Evolutionary conservation across 2,113 vertebrate genomes (phyloP).

Genomic region (Rhabdornis inornatus): DNA sequence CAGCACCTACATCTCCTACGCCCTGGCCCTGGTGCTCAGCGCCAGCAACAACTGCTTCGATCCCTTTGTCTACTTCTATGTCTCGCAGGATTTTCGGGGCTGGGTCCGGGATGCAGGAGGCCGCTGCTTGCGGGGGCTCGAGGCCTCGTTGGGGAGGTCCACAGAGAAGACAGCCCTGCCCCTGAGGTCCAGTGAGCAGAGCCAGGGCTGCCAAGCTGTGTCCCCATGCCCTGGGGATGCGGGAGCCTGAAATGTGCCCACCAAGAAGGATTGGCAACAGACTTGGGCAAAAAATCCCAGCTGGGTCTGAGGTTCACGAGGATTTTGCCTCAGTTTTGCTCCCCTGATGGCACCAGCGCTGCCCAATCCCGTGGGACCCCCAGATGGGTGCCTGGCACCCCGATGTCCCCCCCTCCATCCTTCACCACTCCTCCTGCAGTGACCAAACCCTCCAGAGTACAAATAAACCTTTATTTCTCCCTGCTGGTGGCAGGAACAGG

Average conservation of each 20-base stretch:
- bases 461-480: constrained; percentile 62
- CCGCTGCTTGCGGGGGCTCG: not conserved
- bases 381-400: not conserved
- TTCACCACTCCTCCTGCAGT: accelerated
- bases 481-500: not conserved
- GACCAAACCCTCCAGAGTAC: not conserved
- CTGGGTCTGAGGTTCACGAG: not conserved
- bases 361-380: accelerated
- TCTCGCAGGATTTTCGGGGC: constrained; percentile 40
- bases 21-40: constrained; percentile 3
- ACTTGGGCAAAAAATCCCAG: not conserved
- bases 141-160: accelerated
- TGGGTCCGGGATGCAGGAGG: not conserved
- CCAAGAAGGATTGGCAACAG: accelerated
- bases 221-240: accelerated
- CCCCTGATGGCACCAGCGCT: accelerated
- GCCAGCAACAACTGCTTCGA: constrained; percentile 60
- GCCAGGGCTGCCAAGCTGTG: not conserved
- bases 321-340: not conserved
- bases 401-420: accelerated
- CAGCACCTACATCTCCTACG: not conserved
- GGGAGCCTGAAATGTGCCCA: not conserved
- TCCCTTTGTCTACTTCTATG: constrained; percentile 55
- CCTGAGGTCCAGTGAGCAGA: not conserved
- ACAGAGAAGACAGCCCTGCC: not conserved